A percentile compares a stretch with the other conserved stretches of the same genome.
These are phyloP conservation scores for Cynaeus angustus DNA, from an alignment of 2,888 invertebrate species.

Conservation along the genomic window DNA sequence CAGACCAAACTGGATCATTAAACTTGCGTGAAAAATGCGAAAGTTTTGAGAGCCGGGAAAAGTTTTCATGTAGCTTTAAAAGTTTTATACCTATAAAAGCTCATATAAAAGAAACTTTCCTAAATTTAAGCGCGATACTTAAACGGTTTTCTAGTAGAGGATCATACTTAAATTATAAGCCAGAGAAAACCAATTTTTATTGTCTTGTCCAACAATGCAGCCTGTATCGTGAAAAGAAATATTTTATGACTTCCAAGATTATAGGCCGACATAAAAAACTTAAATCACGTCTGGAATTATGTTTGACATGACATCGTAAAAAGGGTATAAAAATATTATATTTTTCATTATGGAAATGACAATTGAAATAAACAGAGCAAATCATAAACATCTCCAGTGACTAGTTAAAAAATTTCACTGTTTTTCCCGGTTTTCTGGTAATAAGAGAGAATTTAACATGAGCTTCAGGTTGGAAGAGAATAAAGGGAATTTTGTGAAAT, in stretches of 20 bases:
- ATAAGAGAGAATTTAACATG: too few relatives aligned
- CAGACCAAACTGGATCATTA: slow-evolving; percentile 25
- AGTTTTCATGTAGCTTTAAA: slow-evolving; percentile 21
- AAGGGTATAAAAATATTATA: too few relatives aligned
- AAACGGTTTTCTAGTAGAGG: slow-evolving; percentile 25
- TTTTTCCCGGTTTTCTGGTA: too few relatives aligned
- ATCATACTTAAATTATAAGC: slow-evolving; percentile 17
- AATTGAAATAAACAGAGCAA: too few relatives aligned
- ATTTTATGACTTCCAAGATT: slow-evolving; percentile 3
- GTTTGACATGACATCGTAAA: too few relatives aligned
- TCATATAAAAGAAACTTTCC: slow-evolving; percentile 39
- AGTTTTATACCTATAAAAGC: slow-evolving; percentile 45
- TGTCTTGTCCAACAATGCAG: slow-evolving; percentile 23
- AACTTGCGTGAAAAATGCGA: slow-evolving; percentile 32
- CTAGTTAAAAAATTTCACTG: too few relatives aligned
- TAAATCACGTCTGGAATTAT: not conserved
- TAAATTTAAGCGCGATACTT: slow-evolving; percentile 23
- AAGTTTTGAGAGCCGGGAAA: slow-evolving; percentile 34
- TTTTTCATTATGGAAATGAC: too few relatives aligned
- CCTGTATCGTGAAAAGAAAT: not conserved
- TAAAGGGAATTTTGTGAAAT: not conserved
- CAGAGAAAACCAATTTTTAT: slow-evolving; percentile 12
- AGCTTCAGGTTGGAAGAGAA: not conserved
- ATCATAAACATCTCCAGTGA: too few relatives aligned
- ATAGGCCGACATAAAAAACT: not conserved